phyloP scores from a whole-genome alignment of 2,113 vertebrate species.

The Sapajus apella region DNA sequence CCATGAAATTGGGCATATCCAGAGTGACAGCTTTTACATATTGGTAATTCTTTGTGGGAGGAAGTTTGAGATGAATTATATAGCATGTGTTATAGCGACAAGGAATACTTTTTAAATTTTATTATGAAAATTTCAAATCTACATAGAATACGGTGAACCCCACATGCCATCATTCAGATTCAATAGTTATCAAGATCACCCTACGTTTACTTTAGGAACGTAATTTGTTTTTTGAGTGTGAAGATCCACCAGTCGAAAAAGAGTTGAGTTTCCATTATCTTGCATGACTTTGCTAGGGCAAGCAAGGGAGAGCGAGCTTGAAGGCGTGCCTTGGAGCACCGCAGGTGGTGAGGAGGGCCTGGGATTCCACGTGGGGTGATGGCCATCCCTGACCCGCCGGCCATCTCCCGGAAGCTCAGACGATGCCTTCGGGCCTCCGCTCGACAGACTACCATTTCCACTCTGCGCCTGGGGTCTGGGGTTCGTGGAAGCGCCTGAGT shows the following conservation, averaged over 20 bases:
- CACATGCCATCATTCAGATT: background rate
- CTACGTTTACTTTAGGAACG: background rate
- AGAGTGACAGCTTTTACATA: background rate
- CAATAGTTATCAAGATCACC: background rate
- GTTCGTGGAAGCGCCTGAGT: background rate
- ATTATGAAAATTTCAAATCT: background rate
- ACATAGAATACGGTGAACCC: background rate
- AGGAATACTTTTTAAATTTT: background rate
- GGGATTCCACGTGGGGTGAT: background rate
- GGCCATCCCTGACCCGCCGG: background rate
- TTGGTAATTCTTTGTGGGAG: background rate
- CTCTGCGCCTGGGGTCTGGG: background rate
- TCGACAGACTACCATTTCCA: background rate
- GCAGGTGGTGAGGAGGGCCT: background rate
- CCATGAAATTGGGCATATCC: background rate
- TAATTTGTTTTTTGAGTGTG: background rate
- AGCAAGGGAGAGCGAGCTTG: background rate
- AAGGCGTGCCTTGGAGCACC: background rate
- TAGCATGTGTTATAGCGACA: background rate
- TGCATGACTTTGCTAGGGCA: background rate
- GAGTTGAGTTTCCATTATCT: background rate
- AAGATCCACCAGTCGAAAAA: background rate
- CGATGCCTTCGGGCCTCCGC: background rate
- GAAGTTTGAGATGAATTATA: background rate
- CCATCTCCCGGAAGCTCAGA: background rate